These are phyloP conservation scores for Todiramphus chloris DNA, from an alignment of 2,113 vertebrate genomes.

Conservation along the genomic window DNA sequence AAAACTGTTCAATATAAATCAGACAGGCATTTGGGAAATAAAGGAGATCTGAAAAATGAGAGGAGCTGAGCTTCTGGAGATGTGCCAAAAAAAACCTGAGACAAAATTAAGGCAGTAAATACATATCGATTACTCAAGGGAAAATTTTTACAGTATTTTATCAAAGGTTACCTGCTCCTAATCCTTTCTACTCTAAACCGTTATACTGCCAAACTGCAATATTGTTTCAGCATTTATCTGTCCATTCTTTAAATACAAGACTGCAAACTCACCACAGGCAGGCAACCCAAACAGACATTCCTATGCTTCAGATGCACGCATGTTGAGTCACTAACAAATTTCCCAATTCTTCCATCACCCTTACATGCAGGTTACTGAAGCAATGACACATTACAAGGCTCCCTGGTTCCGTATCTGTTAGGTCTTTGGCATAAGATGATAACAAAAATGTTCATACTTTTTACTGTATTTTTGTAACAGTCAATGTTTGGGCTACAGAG, in stretches of 20 bases:
- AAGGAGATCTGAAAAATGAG: constrained; percentile 2
- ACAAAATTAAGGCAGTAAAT: constrained; percentile 57
- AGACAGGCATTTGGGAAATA: constrained; percentile 45
- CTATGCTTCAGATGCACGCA: not conserved
- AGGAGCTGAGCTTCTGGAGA: constrained; percentile 2
- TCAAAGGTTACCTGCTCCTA: constrained; percentile 37
- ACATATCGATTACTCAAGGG: constrained; percentile 28
- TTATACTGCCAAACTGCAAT: not conserved
- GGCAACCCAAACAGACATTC: not conserved
- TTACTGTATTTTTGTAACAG: not conserved
- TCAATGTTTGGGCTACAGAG: not conserved
- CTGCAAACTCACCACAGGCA: not conserved
- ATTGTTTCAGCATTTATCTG: not conserved
- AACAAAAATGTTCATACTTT: not conserved
- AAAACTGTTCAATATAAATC: constrained; percentile 7
- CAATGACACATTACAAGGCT: not conserved
- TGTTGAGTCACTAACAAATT: not conserved
- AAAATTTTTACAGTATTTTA: constrained; percentile 23
- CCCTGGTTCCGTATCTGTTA: not conserved
- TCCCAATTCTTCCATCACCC: not conserved
- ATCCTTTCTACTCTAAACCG: not conserved
- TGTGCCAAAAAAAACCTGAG: not conserved
- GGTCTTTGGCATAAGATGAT: not conserved
- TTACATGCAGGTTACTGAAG: not conserved
- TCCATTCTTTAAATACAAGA: not conserved